Evolutionary conservation across 2,797 vertebrate species (phyloP).

Genomic region (Discoglossus pictus): DNA sequence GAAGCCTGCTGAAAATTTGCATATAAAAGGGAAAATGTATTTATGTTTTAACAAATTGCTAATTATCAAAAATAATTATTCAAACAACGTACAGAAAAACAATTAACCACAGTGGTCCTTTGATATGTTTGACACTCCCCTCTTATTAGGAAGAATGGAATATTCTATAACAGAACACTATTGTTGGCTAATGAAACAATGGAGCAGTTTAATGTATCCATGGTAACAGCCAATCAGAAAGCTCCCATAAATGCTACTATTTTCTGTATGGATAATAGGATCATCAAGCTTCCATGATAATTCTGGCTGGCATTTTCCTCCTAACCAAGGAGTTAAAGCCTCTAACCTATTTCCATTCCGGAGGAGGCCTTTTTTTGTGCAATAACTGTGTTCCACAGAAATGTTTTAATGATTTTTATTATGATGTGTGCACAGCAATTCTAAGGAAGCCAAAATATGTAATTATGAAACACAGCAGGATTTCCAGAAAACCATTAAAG

Average conservation of each 20-base stretch:
- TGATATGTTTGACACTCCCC: no score
- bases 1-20: no score
- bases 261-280: not conserved
- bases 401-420: constrained; percentile 50
- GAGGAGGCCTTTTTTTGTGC: constrained; percentile 23
- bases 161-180: no score
- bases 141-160: no score
- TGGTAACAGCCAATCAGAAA: not conserved
- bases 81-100: no score
- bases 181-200: not conserved
- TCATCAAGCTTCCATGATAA: not conserved
- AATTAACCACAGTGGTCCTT: no score
- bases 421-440: constrained; percentile 47
- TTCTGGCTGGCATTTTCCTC: not conserved
- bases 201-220: not conserved
- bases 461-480: constrained; percentile 52
- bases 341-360: constrained; percentile 27
- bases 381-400: constrained; percentile 43
- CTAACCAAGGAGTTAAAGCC: constrained; percentile 15
- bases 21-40: no score
- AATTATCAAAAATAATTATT: no score
- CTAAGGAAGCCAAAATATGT: constrained; percentile 50
- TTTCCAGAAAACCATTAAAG: constrained; percentile 49
- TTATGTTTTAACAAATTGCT: no score
- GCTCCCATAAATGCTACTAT: not conserved